phyloP scores from a whole-genome alignment of 2,888 invertebrate genomes.

The Noctua fimbriata region DNA sequence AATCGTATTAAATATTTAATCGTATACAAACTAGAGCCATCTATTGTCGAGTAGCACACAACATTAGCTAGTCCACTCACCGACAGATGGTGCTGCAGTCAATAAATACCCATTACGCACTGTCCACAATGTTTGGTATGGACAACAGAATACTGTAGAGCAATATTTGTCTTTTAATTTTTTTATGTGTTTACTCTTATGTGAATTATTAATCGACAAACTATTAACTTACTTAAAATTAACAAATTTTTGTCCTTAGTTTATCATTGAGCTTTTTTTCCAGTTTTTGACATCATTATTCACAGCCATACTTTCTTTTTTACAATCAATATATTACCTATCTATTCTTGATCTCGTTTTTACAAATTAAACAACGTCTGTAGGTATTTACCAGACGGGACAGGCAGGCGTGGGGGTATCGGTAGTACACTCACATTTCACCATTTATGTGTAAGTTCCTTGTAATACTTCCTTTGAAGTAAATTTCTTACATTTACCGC shows the following conservation, averaged over 20 bases:
- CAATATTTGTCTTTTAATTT: neutral
- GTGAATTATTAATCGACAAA: too few species aligned
- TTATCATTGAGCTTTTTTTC: neutral
- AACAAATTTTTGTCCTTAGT: neutral
- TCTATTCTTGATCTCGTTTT: neutral
- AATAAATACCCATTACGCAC: slow-evolving; percentile 56
- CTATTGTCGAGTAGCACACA: slow-evolving; percentile 55
- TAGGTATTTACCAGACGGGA: neutral
- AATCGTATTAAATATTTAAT: slow-evolving; percentile 46
- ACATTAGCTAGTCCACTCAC: slow-evolving; percentile 57
- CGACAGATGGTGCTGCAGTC: slow-evolving; percentile 61
- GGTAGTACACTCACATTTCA: neutral
- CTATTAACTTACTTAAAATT: neutral
- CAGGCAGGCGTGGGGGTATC: neutral
- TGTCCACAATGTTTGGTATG: slow-evolving; percentile 39
- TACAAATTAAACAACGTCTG: neutral
- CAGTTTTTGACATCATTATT: neutral
- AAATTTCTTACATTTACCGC: neutral
- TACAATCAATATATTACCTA: neutral
- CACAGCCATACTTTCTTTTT: neutral
- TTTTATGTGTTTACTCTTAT: neutral
- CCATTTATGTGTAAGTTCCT: neutral
- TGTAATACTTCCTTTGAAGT: neutral
- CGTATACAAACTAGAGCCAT: slow-evolving; percentile 52
- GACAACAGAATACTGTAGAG: slow-evolving; percentile 32